Evolutionary conservation across 2,888 invertebrate species (phyloP), one percentile per base, ranked within the genome.

Genomic region (Cheilosia impressa): DNA sequence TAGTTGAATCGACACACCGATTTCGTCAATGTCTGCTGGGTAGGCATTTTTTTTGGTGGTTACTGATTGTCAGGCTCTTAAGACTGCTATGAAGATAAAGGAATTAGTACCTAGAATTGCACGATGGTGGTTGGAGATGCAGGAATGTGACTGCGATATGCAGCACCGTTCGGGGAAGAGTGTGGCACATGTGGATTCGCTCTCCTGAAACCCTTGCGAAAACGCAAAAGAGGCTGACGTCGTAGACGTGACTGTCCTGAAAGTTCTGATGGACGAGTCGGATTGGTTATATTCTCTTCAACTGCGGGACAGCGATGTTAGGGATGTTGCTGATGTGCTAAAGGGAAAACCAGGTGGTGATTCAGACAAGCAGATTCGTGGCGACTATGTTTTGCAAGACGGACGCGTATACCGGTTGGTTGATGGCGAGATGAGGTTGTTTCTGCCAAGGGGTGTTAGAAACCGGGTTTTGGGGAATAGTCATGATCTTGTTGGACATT

Each of bases 171-270:
- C 7, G 0, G 27, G 27, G 27, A 27, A 27, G 27, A 1, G 7
- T 27, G 7, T 27, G 27, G 7, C 27, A 7, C 27, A 41, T 1
- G 73, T 68, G 9, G 60, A 80, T 31, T 27, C 79, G 0, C 27
- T 80, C 4, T 73, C 73, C 4, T 15, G 69, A 53, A 1, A 55
- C 63, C 9, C 62, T 84, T 45, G 79, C 10, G 22, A 15, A 87
- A 83, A 2, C 31, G 38, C 87, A 0, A 82, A 81, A 43, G 84
- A 0, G 55, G 17, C 43, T 1, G 17, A 3, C 1, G n/a, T 43
- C n/a, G 43, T 43, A 0, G n/a, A 43, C 17, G 4, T 43, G 43
- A 2, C 15, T 1, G 9, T 77, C 1, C 2, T 43, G 0, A 50
- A 24, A 38, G 19, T 77, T 0, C 22, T 4, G 1, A 50, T 77